Evolutionary conservation across 1,140 invertebrate genomes (phyloP), one percentile per base, ranked within the genome.

Genomic region (Macrobrachium nipponense): DNA sequence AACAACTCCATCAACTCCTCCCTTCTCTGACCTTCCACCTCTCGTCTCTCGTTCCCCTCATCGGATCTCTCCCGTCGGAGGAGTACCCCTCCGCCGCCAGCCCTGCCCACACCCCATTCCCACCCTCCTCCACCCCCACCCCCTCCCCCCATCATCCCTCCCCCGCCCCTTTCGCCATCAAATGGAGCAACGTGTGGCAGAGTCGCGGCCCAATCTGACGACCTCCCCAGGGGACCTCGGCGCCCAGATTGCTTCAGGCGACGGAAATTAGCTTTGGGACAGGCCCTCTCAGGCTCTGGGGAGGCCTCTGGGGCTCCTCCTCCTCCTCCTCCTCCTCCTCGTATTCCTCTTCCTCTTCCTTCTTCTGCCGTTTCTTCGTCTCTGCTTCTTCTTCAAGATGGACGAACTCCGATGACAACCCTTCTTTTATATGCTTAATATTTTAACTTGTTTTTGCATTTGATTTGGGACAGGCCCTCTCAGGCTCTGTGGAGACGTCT

Each of bases 231-330:
- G 83, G 83, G 83, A 86, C 77, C 36, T 59, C 59, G 77, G 62
- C 83, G 64, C 83, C 83, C 83, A 86, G 83, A 86, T 86, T 86
- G 83, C 83, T 86, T 79, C 83, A 79, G 76, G 83, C 83, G 83
- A 86, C 83, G 83, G 83, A 86, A 86, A 86, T 86, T 86, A 86
- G 83, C 83, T 86, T 61, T 80, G 83, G 83, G 83, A 86, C 83
- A 80, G 83, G 77, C 81, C 60, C 81, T 83, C 72, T 14, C 72
- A 83, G 81, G 81, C 77, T 70, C 83, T 43, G 64, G 51, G 83
- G 62, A 20, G 64, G 61, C 70, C 76, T 64, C 27, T 86, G 76
- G 76, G 62, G 66, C 43, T 27, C 44, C 80, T n/a, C 20, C 64
- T 36, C 58, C 61, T 66, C 68, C 43, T 51, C 68, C 72, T 73